Base-by-base conservation (phyloP, 2,888 invertebrate species). In the Pristionchus exspectatus region DNA sequence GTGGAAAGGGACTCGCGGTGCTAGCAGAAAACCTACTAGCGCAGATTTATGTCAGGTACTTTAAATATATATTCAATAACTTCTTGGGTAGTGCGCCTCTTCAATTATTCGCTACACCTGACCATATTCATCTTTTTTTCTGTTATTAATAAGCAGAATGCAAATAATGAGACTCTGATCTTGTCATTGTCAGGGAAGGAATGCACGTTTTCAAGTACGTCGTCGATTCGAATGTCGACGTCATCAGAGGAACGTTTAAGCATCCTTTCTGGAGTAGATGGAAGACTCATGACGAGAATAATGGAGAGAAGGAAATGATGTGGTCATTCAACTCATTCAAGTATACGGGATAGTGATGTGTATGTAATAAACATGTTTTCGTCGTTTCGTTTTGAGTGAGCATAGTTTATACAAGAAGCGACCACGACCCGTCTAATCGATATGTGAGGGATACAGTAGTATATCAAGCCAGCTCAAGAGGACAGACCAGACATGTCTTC, bases 401-500 rank as follows among this genome's bases (percentile, higher is more conserved):
- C 9, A 21, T 21, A 63, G 16, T 72, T 38, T 74, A 21, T 38
- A 9, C 21, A 74, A 38, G 33, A 38, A 74, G 38, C 44, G 74
- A 74, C 74, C 74, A 74, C 38, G 74, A 74, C 74, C 74, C 74
- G 38, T 74, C 21, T 74, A 74, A 74, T 38, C 74, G 74, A 33
- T 74, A 44, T 10, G 5, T 69, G 30, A 30, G 50, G n/a, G 44
- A 18, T 54, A 81, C n/a, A 4, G 50, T 54, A 74, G 81, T 0
- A 81, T 27, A 27, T 81, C 27, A 81, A 9, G 81, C 81, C 81
- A 81, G 50, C 14, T 81, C 81, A 4, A 81, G 81, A 3, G 81
- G 81, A 16, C 81, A 81, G n/a, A 81, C 81, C 81, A 81, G 1
- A n/a, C 81, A 81, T 7, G 50, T 81, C 81, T 81, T 81, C n/a